Evolutionary conservation across 92 coral and sea anemone species (phyloP).

Genomic region (Bergia sp.): DNA sequence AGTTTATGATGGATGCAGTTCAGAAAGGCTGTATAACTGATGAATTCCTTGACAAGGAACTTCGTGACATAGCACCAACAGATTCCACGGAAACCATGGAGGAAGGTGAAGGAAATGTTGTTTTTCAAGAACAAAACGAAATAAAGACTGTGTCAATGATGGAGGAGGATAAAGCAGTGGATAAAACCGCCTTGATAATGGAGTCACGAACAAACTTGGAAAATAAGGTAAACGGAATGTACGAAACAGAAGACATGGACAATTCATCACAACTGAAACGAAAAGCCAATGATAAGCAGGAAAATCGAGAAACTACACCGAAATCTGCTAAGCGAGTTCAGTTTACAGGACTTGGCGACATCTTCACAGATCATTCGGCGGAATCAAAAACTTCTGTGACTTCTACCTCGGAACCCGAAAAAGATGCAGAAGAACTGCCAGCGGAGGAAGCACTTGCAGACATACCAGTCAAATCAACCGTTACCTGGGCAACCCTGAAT

Average conservation of each 20-base stretch:
- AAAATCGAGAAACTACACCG: constrained; percentile 15
- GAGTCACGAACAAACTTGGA: background rate
- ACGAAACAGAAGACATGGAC: constrained; percentile 12
- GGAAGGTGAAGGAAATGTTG: background rate
- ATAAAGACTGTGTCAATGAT: background rate
- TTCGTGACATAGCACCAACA: background rate
- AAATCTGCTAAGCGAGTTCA: constrained; percentile 65
- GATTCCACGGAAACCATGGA: background rate
- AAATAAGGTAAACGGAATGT: background rate
- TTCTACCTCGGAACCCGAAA: background rate
- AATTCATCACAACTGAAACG: constrained; percentile 25
- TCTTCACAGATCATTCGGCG: constrained; percentile 30
- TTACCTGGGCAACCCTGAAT: constrained; percentile 70
- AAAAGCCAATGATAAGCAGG: constrained; percentile 12
- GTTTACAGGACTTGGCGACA: constrained; percentile 71
- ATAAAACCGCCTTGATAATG: background rate
- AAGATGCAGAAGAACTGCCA: background rate
- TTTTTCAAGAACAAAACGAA: background rate
- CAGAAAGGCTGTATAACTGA: constrained; percentile 68
- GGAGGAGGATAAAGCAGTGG: background rate
- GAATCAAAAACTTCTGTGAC: background rate
- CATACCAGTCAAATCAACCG: constrained; percentile 45
- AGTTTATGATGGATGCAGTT: constrained; percentile 82
- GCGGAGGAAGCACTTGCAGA: background rate
- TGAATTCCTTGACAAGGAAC: constrained; percentile 40